Evolutionary conservation across 2,888 invertebrate genomes (phyloP).

Genomic region (Papilio protenor): DNA sequence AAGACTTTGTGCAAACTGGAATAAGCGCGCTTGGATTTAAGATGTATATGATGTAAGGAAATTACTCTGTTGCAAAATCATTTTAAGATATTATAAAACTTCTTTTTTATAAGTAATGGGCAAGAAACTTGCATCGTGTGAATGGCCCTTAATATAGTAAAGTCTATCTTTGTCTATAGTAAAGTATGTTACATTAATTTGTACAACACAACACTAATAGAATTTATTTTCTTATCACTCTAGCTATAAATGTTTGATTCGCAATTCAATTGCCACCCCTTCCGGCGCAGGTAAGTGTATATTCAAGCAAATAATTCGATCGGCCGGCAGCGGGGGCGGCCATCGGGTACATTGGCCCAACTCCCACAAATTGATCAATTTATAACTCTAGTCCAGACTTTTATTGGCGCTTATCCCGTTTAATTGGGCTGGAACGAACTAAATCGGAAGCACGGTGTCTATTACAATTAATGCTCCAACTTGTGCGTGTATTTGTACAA

Average conservation of each 20-base stretch:
- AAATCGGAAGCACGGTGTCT: constrained; percentile 59
- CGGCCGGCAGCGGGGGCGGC: constrained; percentile 27
- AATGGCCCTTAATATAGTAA: not conserved
- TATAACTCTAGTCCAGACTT: constrained; percentile 71
- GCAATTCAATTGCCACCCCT: constrained; percentile 34
- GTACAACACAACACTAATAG: not conserved
- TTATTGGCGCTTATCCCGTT: constrained; percentile 75
- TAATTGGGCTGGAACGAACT: constrained; percentile 71
- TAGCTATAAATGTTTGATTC: constrained; percentile 26
- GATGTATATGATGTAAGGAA: not conserved
- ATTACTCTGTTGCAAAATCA: not conserved
- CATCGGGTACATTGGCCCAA: constrained; percentile 56
- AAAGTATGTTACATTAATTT: not conserved
- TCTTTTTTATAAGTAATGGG: too few relatives aligned
- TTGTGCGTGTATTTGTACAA: constrained; percentile 47
- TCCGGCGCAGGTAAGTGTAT: constrained; percentile 41
- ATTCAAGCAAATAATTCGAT: constrained; percentile 43
- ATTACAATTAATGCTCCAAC: constrained; percentile 57
- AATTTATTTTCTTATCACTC: constrained; percentile 16
- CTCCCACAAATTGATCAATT: constrained; percentile 74
- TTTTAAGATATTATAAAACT: not conserved
- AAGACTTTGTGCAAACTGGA: constrained; percentile 19
- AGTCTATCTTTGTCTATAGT: not conserved
- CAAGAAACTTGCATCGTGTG: too few relatives aligned
- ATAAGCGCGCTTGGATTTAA: constrained; percentile 7